Evolutionary conservation across 2,797 vertebrate genomes (phyloP).

Genomic region (Eleutherodactylus coqui): DNA sequence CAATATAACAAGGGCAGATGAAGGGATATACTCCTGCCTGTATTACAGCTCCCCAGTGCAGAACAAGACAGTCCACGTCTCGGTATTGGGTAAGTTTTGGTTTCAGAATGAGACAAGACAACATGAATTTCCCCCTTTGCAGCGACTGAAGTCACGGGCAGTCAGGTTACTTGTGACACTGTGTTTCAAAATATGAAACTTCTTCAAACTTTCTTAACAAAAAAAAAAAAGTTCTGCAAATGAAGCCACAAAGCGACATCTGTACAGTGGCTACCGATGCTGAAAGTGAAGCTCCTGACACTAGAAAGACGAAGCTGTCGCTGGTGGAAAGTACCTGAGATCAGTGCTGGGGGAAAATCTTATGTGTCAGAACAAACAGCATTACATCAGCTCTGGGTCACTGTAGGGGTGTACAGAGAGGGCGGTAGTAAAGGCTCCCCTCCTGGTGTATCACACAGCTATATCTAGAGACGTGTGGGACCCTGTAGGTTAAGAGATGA

Average conservation of each 20-base stretch:
- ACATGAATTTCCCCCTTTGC: neutral
- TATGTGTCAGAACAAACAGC: neutral
- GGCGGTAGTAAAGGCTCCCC: no score
- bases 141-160: neutral
- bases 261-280: neutral
- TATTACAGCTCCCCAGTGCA: constrained; percentile 56
- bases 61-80: constrained; percentile 62
- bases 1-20: constrained; percentile 65
- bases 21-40: constrained; percentile 73
- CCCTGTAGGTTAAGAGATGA: no score
- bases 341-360: no score
- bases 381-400: neutral
- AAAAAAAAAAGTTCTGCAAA: constrained; percentile 4
- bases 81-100: constrained; percentile 72
- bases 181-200: neutral
- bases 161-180: neutral
- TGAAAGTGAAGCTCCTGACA: neutral
- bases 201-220: neutral
- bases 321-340: neutral
- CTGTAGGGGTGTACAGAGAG: neutral
- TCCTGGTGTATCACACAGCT: no score
- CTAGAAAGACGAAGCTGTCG: neutral
- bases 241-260: neutral
- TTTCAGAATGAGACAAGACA: neutral
- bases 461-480: no score